phyloP scores from a whole-genome alignment of 2,797 vertebrate genomes.

The Rousettus madagascariensis region DNA sequence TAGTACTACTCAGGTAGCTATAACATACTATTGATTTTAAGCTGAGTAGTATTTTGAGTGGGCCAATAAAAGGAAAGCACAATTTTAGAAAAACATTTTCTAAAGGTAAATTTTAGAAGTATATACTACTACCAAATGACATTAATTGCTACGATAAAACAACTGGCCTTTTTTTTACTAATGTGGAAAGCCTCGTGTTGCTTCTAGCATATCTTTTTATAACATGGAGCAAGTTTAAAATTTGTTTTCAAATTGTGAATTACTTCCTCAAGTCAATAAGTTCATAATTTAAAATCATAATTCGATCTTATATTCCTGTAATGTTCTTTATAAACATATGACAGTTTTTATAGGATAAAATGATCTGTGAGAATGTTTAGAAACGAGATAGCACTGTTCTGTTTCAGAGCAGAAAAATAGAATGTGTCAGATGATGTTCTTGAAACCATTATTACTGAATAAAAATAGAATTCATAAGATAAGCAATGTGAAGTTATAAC shows the following conservation, averaged over 20 bases:
- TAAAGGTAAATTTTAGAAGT: neutral
- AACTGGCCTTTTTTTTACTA: neutral
- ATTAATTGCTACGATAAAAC: neutral
- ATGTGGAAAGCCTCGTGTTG: neutral
- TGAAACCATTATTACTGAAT: neutral
- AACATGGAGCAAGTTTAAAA: neutral
- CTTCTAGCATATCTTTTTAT: neutral
- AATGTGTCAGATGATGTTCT: neutral
- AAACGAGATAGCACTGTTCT: neutral
- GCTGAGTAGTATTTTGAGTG: neutral
- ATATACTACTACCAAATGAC: neutral
- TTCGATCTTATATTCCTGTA: neutral
- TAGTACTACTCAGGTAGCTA: neutral
- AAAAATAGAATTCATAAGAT: neutral
- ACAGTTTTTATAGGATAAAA: neutral
- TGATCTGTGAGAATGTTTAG: neutral
- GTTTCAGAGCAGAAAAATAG: neutral
- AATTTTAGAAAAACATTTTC: neutral
- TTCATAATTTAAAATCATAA: neutral
- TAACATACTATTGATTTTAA: neutral
- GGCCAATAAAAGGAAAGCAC: neutral
- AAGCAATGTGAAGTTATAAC: neutral
- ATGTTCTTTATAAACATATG: neutral
- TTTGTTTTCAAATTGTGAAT: neutral
- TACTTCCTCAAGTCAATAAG: neutral